A percentile compares a stretch with the other conserved stretches of the same genome.
phyloP scores from a whole-genome alignment of 1,140 invertebrate genomes.

The Melanaphis sacchari region DNA sequence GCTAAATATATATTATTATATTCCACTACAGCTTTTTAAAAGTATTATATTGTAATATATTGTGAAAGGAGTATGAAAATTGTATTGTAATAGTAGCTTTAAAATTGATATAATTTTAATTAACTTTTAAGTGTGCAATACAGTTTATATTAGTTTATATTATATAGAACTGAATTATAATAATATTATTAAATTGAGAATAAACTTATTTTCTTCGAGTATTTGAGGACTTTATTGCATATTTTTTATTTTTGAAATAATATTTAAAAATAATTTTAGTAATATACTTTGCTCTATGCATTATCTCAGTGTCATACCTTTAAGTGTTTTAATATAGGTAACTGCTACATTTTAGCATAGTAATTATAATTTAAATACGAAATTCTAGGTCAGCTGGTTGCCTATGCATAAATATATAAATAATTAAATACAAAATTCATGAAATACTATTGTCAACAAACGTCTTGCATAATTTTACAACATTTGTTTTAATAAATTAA shows the following conservation, averaged over 20 bases:
- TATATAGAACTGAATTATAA: background rate
- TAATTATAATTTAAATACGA: background rate
- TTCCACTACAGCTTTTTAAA: background rate
- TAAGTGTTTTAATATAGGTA: background rate
- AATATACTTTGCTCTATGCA: background rate
- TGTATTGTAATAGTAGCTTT: background rate
- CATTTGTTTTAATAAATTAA: background rate
- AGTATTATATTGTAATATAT: background rate
- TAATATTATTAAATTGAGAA: background rate
- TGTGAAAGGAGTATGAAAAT: background rate
- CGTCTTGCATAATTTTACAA: background rate
- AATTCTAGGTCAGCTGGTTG: background rate
- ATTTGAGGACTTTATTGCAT: background rate
- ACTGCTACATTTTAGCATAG: background rate
- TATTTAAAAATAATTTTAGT: background rate
- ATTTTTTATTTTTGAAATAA: background rate
- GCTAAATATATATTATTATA: background rate
- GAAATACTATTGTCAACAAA: background rate
- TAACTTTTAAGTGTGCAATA: background rate
- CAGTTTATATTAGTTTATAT: constrained; percentile 32
- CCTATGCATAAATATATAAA: background rate
- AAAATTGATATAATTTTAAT: background rate
- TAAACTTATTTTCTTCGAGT: background rate
- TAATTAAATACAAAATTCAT: background rate
- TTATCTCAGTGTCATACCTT: background rate